Percentiles rank a stretch among this genome's conserved stretches.
These are phyloP conservation scores for Pardalotus punctatus DNA, from an alignment of 2,113 vertebrate species.

Conservation along the genomic window DNA sequence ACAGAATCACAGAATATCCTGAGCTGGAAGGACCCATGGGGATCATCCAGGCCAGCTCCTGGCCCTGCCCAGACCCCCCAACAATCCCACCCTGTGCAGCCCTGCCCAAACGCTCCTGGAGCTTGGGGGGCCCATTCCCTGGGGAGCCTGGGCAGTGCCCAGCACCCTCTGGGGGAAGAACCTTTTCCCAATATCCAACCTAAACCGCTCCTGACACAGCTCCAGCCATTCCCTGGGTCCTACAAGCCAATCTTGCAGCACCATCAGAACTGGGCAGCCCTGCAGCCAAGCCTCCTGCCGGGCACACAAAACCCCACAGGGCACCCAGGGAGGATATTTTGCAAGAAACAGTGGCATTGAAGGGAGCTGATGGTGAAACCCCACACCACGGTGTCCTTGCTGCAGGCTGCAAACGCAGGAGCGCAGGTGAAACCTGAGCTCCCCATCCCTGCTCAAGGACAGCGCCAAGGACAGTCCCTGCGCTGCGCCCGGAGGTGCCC, in stretches of 20 bases:
- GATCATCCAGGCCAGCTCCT: too few species aligned
- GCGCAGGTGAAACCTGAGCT: neutral
- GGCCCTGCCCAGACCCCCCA: neutral
- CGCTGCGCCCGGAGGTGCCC: fast-evolving
- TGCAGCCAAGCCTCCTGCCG: neutral
- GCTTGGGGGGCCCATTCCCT: neutral
- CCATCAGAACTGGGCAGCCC: neutral
- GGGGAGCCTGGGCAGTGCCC: neutral
- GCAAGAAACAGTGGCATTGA: fast-evolving
- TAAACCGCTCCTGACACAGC: neutral
- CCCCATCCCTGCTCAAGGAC: neutral
- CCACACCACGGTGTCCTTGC: neutral
- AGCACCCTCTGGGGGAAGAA: neutral
- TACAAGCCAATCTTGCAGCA: too few species aligned
- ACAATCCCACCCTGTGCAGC: neutral
- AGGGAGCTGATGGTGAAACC: neutral
- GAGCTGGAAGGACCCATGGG: neutral
- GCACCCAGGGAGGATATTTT: neutral
- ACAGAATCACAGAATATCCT: fast-evolving
- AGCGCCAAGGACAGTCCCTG: neutral
- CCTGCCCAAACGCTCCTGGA: neutral
- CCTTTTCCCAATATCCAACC: fast-evolving
- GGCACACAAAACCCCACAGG: neutral
- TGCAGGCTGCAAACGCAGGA: neutral
- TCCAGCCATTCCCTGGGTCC: fast-evolving